Evolutionary conservation across 2,113 vertebrate species (phyloP).

Genomic region (Tricholaema leucomelas): DNA sequence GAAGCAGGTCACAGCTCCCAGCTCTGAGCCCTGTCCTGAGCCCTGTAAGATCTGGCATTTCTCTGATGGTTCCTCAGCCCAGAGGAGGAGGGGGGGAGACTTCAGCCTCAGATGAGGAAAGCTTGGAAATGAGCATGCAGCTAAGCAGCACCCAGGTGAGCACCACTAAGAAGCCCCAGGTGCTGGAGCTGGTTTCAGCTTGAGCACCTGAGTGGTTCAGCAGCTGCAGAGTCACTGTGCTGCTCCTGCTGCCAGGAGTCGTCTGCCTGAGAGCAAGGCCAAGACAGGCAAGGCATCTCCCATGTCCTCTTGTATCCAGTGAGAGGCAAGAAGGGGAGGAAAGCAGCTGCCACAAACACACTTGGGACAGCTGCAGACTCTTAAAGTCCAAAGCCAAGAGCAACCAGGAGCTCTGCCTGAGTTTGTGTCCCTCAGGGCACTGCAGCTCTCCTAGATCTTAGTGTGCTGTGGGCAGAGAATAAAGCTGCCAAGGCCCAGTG

Average conservation of each 20-base stretch:
- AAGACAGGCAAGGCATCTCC: not conserved
- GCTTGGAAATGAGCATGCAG: not conserved
- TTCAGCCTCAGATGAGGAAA: not conserved
- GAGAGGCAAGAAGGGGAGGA: not conserved
- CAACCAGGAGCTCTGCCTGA: not conserved
- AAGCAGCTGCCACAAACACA: not conserved
- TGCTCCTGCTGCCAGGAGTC: not conserved
- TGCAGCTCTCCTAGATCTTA: not conserved
- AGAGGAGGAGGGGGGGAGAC: not conserved
- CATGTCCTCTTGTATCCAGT: not conserved
- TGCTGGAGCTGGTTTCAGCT: not conserved
- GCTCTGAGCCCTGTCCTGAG: not conserved
- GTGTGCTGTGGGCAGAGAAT: not conserved
- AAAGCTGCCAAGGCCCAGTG: not conserved
- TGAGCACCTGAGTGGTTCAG: not conserved
- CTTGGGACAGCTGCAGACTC: not conserved
- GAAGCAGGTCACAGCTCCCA: not conserved
- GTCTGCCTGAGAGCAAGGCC: not conserved
- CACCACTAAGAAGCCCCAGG: not conserved
- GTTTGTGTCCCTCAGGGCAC: not conserved
- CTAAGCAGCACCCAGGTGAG: not conserved
- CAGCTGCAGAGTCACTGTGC: not conserved
- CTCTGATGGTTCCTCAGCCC: not conserved
- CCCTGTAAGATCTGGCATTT: not conserved
- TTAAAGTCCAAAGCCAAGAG: not conserved